Conservation (phyloP, 2,113 vertebrate genomes). For the Collichthys lucidus region DNA sequence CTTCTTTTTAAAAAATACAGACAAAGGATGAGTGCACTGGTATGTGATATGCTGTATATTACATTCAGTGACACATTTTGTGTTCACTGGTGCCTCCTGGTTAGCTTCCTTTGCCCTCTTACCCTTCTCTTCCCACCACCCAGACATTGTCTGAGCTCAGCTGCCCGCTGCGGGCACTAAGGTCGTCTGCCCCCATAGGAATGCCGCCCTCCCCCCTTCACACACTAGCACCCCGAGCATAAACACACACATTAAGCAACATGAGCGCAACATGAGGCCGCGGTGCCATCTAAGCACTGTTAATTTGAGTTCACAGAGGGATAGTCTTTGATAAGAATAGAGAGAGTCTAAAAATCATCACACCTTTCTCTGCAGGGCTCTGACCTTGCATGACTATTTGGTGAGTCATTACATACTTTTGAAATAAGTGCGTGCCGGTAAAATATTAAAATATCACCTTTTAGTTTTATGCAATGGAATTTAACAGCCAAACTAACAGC, state of each 20-base stretch:
- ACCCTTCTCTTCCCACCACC: background rate
- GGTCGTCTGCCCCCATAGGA: constrained; percentile 42
- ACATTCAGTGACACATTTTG: background rate
- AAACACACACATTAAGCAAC: constrained; percentile 33
- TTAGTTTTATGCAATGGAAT: too few species aligned
- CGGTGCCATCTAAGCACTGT: background rate
- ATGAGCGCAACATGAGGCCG: constrained; percentile 18
- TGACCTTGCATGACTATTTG: background rate
- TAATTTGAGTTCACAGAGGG: background rate
- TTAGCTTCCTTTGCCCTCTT: background rate
- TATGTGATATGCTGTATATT: background rate
- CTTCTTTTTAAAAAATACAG: background rate
- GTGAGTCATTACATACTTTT: background rate
- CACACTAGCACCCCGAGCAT: background rate
- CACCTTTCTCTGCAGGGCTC: background rate
- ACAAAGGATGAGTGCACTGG: background rate
- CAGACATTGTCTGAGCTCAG: constrained; percentile 12
- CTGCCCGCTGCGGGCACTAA: constrained; percentile 25
- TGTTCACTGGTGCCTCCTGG: too few species aligned
- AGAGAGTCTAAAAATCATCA: background rate
- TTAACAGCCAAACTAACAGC: too few species aligned
- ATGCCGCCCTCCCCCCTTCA: constrained; percentile 37
- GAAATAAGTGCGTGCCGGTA: background rate
- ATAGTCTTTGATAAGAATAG: background rate
- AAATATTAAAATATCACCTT: too few species aligned